A percentile compares a stretch with the other conserved stretches of the same genome.
Conservation (phyloP, 2,888 invertebrate species). For the Drosophila incognita region DNA sequence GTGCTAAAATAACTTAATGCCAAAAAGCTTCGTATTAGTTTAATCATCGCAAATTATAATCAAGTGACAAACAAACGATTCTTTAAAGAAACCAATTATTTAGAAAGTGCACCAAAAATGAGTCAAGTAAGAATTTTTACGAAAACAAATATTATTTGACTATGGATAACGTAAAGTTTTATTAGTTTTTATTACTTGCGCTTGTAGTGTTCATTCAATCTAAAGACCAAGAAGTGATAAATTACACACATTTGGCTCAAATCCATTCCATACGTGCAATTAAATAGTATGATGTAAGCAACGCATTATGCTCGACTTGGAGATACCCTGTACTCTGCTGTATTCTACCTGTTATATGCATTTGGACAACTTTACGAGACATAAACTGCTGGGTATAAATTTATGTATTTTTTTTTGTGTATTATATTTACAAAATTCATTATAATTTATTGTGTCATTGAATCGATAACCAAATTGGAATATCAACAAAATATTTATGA, state of each 20-base stretch:
- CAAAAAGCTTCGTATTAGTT: constrained; percentile 8
- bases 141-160: neutral
- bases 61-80: constrained; percentile 29
- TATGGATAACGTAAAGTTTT: constrained; percentile 2
- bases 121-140: constrained; percentile 36
- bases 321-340: neutral
- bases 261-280: neutral
- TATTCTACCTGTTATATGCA: neutral
- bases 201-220: neutral
- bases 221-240: neutral
- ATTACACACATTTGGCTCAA: neutral
- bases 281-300: neutral
- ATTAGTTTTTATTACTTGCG: neutral
- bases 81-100: neutral
- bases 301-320: neutral
- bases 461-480: neutral
- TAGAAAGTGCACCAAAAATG: constrained; percentile 37
- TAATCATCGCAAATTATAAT: constrained; percentile 14
- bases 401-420: neutral
- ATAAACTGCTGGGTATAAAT: neutral
- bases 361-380: neutral
- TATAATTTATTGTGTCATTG: neutral
- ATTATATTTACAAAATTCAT: neutral
- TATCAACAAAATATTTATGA: neutral
- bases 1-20: constrained; percentile 33